Evolutionary conservation across 2,797 vertebrate species (phyloP), one percentile per base, ranked within the genome.

Genomic region (Diplodus puntazzo): DNA sequence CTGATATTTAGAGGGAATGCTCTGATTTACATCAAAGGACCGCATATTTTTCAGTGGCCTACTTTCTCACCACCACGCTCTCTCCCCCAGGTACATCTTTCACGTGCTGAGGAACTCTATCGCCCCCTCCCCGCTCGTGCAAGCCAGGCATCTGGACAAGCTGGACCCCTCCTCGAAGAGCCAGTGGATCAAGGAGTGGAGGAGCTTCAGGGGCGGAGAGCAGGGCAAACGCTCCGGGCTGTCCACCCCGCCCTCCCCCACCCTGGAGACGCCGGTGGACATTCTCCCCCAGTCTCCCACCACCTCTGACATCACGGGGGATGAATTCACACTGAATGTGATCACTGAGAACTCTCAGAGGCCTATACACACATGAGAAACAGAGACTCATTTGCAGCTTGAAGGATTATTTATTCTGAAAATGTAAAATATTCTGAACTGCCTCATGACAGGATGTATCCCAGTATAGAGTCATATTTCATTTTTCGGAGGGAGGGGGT

Each of bases 81-180:
- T 91, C 85, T 92, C 91, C 92, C 79, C 82, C 94, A 99, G 98
- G 94, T 98, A 96, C 90, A 90, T 95, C 62, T 85, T 97, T 84
- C 95, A 95, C 68, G 94, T 94, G 88, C 83, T 98, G 18, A 95
- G 72, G 93, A 98, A 97, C 80, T 97, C 96, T 7, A 91, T 95
- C 17, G 87, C 88, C 77, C 87, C 92, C 77, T 94, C 96, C 77
- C 92, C 93, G 30, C 90, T 96, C 69, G 67, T 94, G 61, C 94
- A 93, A 91, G 97, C 96, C 68, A 95, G 95, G 88, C 95, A 96
- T 75, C 87, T 97, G 83, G 97, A 98, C 80, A 91, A 87, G 58
- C 89, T 97, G 82, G 92, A 96, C 21, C 89, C 90, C 60, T 90
- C 75, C 20, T 84, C 89, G 3, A 93, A 86, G 81, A 93, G 96